Percentiles rank a stretch among this genome's conserved stretches.
Evolutionary conservation across 2,113 vertebrate genomes (phyloP).

Genomic region (Apus apus): DNA sequence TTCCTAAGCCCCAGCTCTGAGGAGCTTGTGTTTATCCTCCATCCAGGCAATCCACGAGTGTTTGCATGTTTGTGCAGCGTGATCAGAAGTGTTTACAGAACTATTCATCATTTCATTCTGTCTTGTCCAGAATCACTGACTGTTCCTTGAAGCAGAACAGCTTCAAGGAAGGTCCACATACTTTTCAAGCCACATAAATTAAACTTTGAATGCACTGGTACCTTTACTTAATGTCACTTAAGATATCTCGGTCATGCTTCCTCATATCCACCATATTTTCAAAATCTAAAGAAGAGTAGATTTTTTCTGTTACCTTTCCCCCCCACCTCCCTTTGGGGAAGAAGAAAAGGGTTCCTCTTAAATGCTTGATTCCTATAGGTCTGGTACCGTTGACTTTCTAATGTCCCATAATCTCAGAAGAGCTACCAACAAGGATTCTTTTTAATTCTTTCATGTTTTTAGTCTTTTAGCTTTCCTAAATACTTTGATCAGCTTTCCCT

Average conservation of each 20-base stretch:
- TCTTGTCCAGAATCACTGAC: conserved; percentile 4
- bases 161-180: background rate
- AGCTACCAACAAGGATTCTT: background rate
- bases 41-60: background rate
- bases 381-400: background rate
- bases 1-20: background rate
- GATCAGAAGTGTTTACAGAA: conserved; percentile 1
- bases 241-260: background rate
- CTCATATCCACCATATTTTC: background rate
- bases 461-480: background rate
- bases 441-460: background rate
- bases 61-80: background rate
- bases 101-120: conserved; percentile 39
- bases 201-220: background rate
- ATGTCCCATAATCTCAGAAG: background rate
- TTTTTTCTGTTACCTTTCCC: background rate
- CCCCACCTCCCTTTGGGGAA: background rate
- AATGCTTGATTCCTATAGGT: rapidly evolving
- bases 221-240: background rate
- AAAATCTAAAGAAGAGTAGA: background rate
- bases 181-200: conserved; percentile 28
- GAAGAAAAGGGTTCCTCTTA: background rate
- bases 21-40: background rate
- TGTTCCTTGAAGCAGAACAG: conserved; percentile 15
- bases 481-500: background rate